Evolutionary conservation across 2,888 invertebrate genomes (phyloP), one percentile per base, ranked within the genome.

Genomic region (Euzetes globulus): DNA sequence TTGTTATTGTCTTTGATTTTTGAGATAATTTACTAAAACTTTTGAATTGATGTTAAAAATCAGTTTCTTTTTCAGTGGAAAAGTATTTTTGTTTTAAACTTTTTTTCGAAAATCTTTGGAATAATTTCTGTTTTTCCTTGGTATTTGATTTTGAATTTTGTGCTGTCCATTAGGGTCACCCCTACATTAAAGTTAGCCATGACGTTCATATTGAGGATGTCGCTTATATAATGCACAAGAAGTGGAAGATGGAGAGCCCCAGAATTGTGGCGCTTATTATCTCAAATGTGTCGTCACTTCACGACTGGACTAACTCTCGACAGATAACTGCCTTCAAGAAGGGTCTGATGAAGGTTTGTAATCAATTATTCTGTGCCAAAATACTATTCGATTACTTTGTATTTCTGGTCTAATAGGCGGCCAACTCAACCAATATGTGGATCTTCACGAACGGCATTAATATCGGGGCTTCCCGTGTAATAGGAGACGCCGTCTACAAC

Each of bases 371-470:
- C 50, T n/a, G 27, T 45, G 41, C 41, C 11, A 41, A 41, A 41
- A 13, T 13, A 41, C 41, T 9, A 9, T n/a, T n/a, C n/a, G 15
- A n/a, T 15, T 74, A 3, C 33, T 22, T 25, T 25, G 7, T 17
- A 4, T 15, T 25, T 25, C 37, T 29, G 15, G 4, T 50, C n/a
- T 63, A 11, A 29, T 25, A 79, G 82, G 82, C 82, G 27, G 82
- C 82, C 13, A 82, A 81, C 76, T 79, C 82, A 1, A 82, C 81
- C 27, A 77, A 78, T 73, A 82, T 82, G 81, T 82, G 82, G 82
- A 80, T 82, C 15, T 73, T 82, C 6, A 81, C 82, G 0, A 80
- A 81, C 74, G 82, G 82, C 0, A 76, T 81, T n/a, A 81, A 82
- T 77, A 78, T 78, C 11, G 82, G 82, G 0, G 78, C 81, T 5